Conservation (phyloP, 1,140 invertebrate species). For the Venustaconcha ellipsiformis region DNA sequence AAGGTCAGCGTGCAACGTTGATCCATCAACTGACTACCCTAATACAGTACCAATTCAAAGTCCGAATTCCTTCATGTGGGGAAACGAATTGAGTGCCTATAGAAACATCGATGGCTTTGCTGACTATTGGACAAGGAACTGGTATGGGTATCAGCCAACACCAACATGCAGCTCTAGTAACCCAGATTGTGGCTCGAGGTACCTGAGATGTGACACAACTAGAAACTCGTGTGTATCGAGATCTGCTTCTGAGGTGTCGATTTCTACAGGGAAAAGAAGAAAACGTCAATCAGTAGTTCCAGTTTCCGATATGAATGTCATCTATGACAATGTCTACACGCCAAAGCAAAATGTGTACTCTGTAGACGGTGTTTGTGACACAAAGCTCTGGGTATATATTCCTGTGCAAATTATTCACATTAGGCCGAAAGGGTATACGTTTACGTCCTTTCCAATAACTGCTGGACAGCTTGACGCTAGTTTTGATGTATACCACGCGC, state of each 20-base stretch:
- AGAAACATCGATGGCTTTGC: slow-evolving; percentile 22
- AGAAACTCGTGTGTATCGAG: slow-evolving; percentile 9
- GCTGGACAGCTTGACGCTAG: neutral
- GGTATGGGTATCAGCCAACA: slow-evolving; percentile 8
- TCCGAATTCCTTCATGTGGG: too few species aligned
- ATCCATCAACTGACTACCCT: slow-evolving; percentile 18
- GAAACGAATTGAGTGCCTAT: neutral
- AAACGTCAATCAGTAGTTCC: neutral
- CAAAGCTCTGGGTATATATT: neutral
- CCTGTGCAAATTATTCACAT: neutral
- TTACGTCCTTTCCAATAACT: slow-evolving; percentile 15
- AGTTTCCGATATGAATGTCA: neutral
- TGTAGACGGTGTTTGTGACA: neutral
- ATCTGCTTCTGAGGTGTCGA: too few species aligned
- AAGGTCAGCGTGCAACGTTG: neutral
- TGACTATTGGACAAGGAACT: slow-evolving; percentile 12
- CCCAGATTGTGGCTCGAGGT: slow-evolving; percentile 7
- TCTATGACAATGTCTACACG: neutral
- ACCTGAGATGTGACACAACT: slow-evolving; percentile 9
- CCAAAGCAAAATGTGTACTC: neutral
- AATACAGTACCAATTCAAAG: too few species aligned
- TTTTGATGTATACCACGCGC: neutral
- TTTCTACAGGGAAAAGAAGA: neutral
- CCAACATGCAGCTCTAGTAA: neutral
- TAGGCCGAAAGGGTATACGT: slow-evolving; percentile 1